Evolutionary conservation across 2,797 vertebrate species (phyloP).

Genomic region (Myoxocephalus aenaeus): DNA sequence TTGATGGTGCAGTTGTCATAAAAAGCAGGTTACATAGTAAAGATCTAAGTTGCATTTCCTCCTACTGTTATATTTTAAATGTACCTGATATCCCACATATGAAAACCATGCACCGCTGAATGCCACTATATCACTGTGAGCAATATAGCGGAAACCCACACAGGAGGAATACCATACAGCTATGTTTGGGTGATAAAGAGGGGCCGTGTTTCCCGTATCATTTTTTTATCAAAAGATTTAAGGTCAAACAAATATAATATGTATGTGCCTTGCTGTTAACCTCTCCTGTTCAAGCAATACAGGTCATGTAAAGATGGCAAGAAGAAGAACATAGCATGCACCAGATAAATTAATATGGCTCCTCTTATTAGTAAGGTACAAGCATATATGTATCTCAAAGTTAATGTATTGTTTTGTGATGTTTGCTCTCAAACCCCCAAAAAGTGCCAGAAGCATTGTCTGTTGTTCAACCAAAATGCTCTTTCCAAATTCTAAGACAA

Average conservation of each 20-base stretch:
- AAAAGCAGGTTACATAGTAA: too few relatives aligned
- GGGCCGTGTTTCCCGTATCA: neutral
- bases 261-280: neutral
- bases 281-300: neutral
- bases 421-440: slow-evolving; percentile 2
- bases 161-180: neutral
- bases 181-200: neutral
- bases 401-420: neutral
- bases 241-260: neutral
- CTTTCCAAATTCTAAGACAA: slow-evolving; percentile 55
- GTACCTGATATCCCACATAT: neutral
- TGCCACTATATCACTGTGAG: neutral
- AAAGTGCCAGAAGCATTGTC: slow-evolving; percentile 32
- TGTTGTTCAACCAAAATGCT: slow-evolving; percentile 42
- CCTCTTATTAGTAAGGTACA: neutral
- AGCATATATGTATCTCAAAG: neutral
- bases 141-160: neutral
- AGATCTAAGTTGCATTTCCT: slow-evolving; percentile 1
- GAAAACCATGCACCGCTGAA: neutral
- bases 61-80: neutral
- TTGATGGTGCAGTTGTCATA: too few relatives aligned
- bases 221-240: neutral
- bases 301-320: neutral
- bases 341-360: neutral
- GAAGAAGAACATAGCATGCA: neutral